phyloP scores from a whole-genome alignment of 2,797 vertebrate genomes.

The Tauraco hartlaubi region DNA sequence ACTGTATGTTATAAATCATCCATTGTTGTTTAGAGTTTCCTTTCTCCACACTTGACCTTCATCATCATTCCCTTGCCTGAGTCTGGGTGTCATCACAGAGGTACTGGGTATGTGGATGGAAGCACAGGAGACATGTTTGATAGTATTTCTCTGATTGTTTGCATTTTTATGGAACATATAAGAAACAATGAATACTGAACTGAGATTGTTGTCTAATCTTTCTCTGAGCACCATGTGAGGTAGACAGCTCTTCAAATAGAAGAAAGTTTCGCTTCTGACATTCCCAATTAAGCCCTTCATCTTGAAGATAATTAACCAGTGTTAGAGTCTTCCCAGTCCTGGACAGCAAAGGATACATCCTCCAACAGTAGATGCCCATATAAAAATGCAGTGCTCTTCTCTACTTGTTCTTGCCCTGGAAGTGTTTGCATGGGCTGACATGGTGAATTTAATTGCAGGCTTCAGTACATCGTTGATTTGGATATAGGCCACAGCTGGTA shows the following conservation, averaged over 20 bases:
- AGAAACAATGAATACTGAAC: conserved; percentile 67
- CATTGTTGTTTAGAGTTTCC: conserved; percentile 69
- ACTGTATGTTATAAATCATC: conserved; percentile 56
- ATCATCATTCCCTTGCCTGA: conserved; percentile 63
- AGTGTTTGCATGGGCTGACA: background rate
- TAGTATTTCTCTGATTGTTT: conserved; percentile 30
- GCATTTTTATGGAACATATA: conserved; percentile 58
- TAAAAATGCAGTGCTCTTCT: background rate
- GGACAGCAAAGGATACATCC: conserved; percentile 71
- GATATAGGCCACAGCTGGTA: background rate
- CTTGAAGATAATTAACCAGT: conserved; percentile 62
- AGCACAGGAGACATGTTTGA: background rate
- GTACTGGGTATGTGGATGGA: conserved; percentile 36
- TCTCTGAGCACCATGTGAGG: conserved; percentile 69
- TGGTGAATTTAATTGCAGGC: background rate
- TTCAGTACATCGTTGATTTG: background rate
- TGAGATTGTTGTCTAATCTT: conserved; percentile 62
- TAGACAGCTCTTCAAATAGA: conserved; percentile 69
- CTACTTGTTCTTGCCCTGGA: background rate
- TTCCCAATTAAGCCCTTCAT: conserved; percentile 64
- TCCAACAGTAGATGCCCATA: background rate
- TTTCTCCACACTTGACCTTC: conserved; percentile 74
- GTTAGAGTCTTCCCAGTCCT: conserved; percentile 44
- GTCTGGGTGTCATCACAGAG: conserved; percentile 52
- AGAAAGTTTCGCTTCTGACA: conserved; percentile 66